phyloP scores from a whole-genome alignment of 2,888 invertebrate genomes.

The Fragum fragum region DNA sequence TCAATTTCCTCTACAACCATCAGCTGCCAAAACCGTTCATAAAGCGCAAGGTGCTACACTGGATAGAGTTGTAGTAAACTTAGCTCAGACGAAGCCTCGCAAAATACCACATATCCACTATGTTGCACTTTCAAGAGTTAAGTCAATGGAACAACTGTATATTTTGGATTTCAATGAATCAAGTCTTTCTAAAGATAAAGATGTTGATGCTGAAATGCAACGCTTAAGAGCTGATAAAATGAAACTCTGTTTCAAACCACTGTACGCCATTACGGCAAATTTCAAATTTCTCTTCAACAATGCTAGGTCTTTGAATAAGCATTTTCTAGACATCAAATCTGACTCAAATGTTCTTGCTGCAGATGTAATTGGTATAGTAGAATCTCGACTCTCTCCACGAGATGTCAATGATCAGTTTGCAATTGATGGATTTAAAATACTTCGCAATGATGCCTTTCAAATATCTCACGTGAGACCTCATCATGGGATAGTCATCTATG shows the following conservation, averaged over 20 bases:
- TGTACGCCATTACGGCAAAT: background rate
- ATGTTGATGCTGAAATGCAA: slow-evolving; percentile 36
- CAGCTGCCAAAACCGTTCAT: slow-evolving; percentile 53
- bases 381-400: slow-evolving; percentile 37
- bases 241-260: background rate
- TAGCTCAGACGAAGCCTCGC: background rate
- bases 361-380: slow-evolving; percentile 45
- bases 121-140: slow-evolving; percentile 52
- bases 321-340: slow-evolving; percentile 39
- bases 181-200: slow-evolving; percentile 19
- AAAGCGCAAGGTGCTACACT: slow-evolving; percentile 55
- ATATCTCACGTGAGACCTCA: slow-evolving; percentile 18
- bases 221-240: slow-evolving; percentile 3
- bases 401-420: slow-evolving; percentile 26
- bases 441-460: slow-evolving; percentile 6
- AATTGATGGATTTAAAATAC: slow-evolving; percentile 27
- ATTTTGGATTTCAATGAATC: slow-evolving; percentile 43
- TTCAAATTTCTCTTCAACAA: slow-evolving; percentile 39
- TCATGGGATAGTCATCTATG: slow-evolving; percentile 36
- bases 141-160: slow-evolving; percentile 27
- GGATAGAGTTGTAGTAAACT: slow-evolving; percentile 23
- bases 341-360: slow-evolving; percentile 45
- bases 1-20: slow-evolving; percentile 55
- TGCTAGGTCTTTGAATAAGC: slow-evolving; percentile 47
- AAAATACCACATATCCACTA: slow-evolving; percentile 53